phyloP scores from a whole-genome alignment of 2,888 invertebrate genomes.

The Drosophila atroscutellata region DNA sequence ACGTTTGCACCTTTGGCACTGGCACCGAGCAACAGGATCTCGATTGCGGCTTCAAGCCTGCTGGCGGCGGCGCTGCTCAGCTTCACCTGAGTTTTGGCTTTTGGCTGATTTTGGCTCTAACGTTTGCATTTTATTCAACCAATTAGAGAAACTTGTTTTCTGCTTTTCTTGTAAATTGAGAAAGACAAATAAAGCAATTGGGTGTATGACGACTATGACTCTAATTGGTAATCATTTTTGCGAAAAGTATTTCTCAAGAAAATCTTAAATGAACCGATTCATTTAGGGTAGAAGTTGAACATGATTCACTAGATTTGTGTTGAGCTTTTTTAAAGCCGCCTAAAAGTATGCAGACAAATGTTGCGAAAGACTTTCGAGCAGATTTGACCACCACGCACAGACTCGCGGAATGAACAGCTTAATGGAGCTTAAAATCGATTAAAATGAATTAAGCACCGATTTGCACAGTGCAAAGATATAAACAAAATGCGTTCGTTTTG shows the following conservation, averaged over 20 bases:
- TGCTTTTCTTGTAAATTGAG: neutral
- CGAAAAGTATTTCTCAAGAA: neutral
- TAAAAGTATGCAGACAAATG: slow-evolving; percentile 27
- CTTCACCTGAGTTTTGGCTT: slow-evolving; percentile 3
- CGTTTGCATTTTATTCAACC: neutral
- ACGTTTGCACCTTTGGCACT: slow-evolving; percentile 52
- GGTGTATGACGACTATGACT: neutral
- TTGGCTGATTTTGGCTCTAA: slow-evolving; percentile 15
- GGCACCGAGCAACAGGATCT: slow-evolving; percentile 30
- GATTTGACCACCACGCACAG: neutral
- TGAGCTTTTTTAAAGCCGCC: neutral
- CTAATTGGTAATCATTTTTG: neutral
- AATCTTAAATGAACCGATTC: neutral
- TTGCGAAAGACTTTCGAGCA: neutral
- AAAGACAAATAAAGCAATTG: neutral
- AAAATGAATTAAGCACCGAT: neutral
- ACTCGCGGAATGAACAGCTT: neutral
- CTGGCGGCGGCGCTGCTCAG: slow-evolving; percentile 20
- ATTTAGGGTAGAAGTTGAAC: neutral
- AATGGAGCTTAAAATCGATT: neutral
- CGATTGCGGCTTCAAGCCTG: slow-evolving; percentile 42
- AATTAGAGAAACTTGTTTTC: neutral
- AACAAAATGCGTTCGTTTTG: neutral
- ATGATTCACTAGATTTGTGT: neutral
- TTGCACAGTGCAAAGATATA: neutral